A percentile compares a stretch with the other conserved stretches of the same genome.
phyloP scores from a whole-genome alignment of 1,140 invertebrate species.

The Procambarus clarkii region DNA sequence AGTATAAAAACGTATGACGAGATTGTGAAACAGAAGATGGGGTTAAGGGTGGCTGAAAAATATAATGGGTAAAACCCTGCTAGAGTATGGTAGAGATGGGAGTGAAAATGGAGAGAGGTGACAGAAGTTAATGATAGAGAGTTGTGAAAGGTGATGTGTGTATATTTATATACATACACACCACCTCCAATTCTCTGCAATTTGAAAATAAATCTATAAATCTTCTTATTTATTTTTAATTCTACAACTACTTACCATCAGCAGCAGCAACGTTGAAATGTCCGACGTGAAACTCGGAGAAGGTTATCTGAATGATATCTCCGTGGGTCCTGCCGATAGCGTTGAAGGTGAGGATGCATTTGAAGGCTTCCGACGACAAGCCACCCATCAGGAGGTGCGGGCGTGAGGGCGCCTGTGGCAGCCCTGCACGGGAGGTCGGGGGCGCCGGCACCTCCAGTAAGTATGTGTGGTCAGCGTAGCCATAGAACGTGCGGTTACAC shows the following conservation, averaged over 20 bases:
- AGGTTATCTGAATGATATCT: slow-evolving; percentile 57
- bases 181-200: background rate
- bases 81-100: no score
- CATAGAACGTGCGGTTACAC: slow-evolving; percentile 88
- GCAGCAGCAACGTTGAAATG: slow-evolving; percentile 45
- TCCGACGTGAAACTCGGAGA: slow-evolving; percentile 48
- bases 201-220: no score
- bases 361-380: slow-evolving; percentile 38
- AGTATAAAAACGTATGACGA: no score
- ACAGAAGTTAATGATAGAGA: no score
- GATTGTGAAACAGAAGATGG: no score
- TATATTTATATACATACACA: background rate
- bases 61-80: no score
- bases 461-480: slow-evolving; percentile 86
- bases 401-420: background rate
- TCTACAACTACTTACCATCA: slow-evolving; percentile 4
- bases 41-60: no score
- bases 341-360: slow-evolving; percentile 49
- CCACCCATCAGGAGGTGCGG: slow-evolving; percentile 26
- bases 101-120: no score
- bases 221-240: no score
- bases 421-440: slow-evolving; percentile 75
- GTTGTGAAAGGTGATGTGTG: no score
- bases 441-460: slow-evolving; percentile 83
- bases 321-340: slow-evolving; percentile 48